Base-by-base conservation (phyloP, 2,888 invertebrate species). In the Pinctada fucata region DNA sequence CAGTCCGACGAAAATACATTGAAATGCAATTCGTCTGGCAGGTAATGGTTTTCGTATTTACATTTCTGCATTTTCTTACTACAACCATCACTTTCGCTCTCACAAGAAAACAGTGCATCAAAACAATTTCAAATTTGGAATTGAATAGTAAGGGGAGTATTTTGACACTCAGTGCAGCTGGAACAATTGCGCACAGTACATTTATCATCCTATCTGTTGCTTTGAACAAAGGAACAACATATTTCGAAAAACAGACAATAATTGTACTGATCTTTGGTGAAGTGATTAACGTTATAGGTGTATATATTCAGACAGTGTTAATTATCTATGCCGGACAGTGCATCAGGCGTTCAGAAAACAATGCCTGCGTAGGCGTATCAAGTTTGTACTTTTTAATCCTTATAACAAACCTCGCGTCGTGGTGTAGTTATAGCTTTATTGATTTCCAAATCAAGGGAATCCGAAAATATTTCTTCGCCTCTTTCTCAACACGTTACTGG, bases 291-390 rank as follows among this genome's bases (percentile, higher is more conserved):
- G 65, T 74, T 50, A 16, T 31, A n/a, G 65, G 47, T 50, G 51
- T 66, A 0, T 74, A 74, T 49, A 8, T 74, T 4, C 74, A 74
- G 16, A 74, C 74, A 6, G 66, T 74, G 5, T 48, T 74, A 31
- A 74, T 74, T 49, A 64, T 74, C 16, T 50, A 74, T 16, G 65
- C 74, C 10, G 49, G 65, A 13, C 6, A 31, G 13, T 74, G 31
- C 49, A 64, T 48, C 3, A 50, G 49, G 10, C 16, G 48, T 49
- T 16, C 65, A 31, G 3, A 31, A 16, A 48, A n/a, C n/a, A 50
- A n/a, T 13, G 8, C 66, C 3, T 58, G 8, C 13, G 6, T 58
- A 1, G 6, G 58, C 58, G 13, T 10, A 1, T 6, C 13, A 10
- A 13, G 50, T 50, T 3, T 10, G 8, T 10, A 10, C 6, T 58